Evolutionary conservation across 2,888 invertebrate species (phyloP).

Genomic region (Trilocha varians): DNA sequence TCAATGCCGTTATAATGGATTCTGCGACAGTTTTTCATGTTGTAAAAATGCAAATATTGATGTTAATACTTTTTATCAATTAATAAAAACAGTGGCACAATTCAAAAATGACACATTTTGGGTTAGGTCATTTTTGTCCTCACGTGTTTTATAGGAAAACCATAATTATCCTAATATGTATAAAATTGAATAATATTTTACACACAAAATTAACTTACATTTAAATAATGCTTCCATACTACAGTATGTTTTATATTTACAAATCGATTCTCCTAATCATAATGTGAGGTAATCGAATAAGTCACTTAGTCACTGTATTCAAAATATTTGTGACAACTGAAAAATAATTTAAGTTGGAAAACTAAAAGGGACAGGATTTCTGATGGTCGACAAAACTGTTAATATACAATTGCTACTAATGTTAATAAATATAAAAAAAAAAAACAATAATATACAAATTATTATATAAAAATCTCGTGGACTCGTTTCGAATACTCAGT

Average conservation of each 20-base stretch:
- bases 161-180: constrained; percentile 36
- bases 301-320: neutral
- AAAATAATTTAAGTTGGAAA: neutral
- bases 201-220: constrained; percentile 25
- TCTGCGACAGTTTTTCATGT: too few species aligned
- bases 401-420: constrained; percentile 1
- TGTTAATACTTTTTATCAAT: too few species aligned
- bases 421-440: constrained; percentile 18
- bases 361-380: neutral
- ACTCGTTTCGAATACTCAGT: constrained; percentile 32
- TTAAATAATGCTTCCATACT: constrained; percentile 17
- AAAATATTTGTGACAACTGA: neutral
- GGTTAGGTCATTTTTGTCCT: constrained; percentile 13
- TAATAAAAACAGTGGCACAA: too few species aligned
- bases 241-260: constrained; percentile 19
- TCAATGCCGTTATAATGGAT: neutral
- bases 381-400: neutral
- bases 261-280: constrained; percentile 10
- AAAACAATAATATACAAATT: constrained; percentile 19
- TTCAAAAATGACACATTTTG: too few species aligned
- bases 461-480: constrained; percentile 23
- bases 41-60: too few species aligned
- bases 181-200: constrained; percentile 48
- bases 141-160: constrained; percentile 8
- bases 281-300: constrained; percentile 3